Conservation (phyloP, 2,113 vertebrate species). For the Catagonus wagneri region DNA sequence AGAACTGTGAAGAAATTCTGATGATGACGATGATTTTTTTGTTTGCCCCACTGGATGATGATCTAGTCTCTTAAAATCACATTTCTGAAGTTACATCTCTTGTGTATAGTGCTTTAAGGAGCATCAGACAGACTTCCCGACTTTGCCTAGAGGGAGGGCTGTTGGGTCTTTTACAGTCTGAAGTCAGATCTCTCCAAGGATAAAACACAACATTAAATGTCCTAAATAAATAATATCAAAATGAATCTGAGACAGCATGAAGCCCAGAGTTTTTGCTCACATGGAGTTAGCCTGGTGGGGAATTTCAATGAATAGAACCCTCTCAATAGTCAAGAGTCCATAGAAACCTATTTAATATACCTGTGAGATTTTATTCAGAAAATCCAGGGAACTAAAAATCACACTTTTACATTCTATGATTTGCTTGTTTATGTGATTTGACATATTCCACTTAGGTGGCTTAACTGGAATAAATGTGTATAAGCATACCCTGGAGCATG, state of each 20-base stretch:
- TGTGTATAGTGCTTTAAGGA: background rate
- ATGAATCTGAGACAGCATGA: background rate
- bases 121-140: background rate
- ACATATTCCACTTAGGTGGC: background rate
- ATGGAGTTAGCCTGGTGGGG: background rate
- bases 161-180: constrained; percentile 1
- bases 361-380: background rate
- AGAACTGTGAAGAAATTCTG: constrained; percentile 30
- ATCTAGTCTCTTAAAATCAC: background rate
- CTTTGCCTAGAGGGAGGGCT: background rate
- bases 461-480: background rate
- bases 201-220: constrained; percentile 5
- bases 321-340: background rate
- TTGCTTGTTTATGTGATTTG: background rate
- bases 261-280: background rate
- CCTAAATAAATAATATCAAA: constrained; percentile 64
- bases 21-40: background rate
- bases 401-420: background rate
- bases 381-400: background rate
- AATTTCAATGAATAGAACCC: background rate
- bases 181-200: constrained; percentile 43
- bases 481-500: background rate
- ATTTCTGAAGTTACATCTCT: background rate
- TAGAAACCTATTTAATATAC: background rate
- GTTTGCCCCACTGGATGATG: background rate